Base-by-base conservation (phyloP, 2,113 vertebrate species). In the Illadopsis cleaveri region DNA sequence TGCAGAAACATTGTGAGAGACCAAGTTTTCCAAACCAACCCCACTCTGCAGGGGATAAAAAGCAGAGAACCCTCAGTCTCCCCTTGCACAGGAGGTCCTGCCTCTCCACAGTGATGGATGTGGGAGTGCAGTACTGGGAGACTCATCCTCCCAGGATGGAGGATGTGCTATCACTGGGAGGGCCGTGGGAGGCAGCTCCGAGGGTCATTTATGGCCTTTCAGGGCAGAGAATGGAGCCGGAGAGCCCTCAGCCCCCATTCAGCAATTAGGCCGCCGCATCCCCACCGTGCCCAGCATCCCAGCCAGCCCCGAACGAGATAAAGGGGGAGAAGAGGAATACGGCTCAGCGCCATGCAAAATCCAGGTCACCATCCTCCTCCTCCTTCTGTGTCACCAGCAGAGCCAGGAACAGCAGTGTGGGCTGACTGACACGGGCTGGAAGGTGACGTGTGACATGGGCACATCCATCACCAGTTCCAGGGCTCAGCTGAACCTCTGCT, bases 211-310 rank as follows among this genome's bases (percentile, higher is more conserved):
- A 75, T 38, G 75, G 47, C 35, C 40, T 37, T 76, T 21, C 19
- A 30, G 54, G 58, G 72, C 25, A 4, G 22, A 61, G 53, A 69
- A 73, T 1, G 0, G 81, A 62, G 25, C 30, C 4, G 0, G 80
- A 88, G 57, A 86, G 37, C 64, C 92, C 66, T 62, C 6, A 0
- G 12, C 5, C 8, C 21, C 58, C 54, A 51, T 12, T 48, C 27
- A 1, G 79, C 0, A 0, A 40, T 0, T 0, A 33, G 13, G 30
- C 47, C 2, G 0, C 70, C 19, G 2, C 1, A 57, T 10, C 28
- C 45, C 25, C 78, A 19, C 11, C 0, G 0, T n/a, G 28, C 61
- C 47, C 66, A 33, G 45, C 35, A 23, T 8, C 69, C 2, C 2
- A 58, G 42, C 20, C 89, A 70, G 37, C n/a, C 22, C 64, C 0